Evolutionary conservation across 2,888 invertebrate genomes (phyloP).

Genomic region (Apotomis turbidana): DNA sequence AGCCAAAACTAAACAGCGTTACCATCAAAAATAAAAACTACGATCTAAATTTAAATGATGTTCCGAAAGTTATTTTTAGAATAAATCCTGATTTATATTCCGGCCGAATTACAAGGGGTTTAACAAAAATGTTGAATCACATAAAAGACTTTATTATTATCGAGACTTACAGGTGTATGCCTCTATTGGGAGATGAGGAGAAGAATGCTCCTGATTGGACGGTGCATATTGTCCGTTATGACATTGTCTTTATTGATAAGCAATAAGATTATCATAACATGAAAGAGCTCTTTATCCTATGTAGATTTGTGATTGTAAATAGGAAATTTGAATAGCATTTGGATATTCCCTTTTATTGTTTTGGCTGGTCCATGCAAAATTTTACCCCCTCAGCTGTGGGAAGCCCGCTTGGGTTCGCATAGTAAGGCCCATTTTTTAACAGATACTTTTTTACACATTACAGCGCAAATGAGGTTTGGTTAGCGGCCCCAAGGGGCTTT

Average conservation of each 20-base stretch:
- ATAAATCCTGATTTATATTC: conserved; percentile 43
- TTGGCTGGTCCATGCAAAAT: conserved; percentile 1
- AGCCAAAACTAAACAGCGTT: conserved; percentile 10
- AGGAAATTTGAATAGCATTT: no score
- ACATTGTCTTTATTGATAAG: conserved; percentile 58
- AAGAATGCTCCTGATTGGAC: conserved; percentile 67
- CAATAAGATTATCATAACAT: conserved; percentile 16
- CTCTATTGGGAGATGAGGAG: conserved; percentile 68
- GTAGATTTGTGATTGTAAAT: no score
- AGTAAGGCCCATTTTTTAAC: no score
- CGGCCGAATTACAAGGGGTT: conserved; percentile 58
- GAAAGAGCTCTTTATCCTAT: no score
- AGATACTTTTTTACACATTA: no score
- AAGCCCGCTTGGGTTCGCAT: no score
- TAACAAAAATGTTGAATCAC: conserved; percentile 51
- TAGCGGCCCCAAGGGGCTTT: no score
- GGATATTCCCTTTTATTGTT: background rate
- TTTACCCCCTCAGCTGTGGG: no score
- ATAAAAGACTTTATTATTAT: conserved; percentile 59
- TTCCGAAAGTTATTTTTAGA: conserved; percentile 48
- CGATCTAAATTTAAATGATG: conserved; percentile 51
- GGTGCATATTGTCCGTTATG: conserved; percentile 66
- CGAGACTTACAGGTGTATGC: conserved; percentile 74
- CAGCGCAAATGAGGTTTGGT: no score
- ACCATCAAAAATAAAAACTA: conserved; percentile 45